Evolutionary conservation across 2,888 invertebrate genomes (phyloP).

Genomic region (Amphipyra berbera): DNA sequence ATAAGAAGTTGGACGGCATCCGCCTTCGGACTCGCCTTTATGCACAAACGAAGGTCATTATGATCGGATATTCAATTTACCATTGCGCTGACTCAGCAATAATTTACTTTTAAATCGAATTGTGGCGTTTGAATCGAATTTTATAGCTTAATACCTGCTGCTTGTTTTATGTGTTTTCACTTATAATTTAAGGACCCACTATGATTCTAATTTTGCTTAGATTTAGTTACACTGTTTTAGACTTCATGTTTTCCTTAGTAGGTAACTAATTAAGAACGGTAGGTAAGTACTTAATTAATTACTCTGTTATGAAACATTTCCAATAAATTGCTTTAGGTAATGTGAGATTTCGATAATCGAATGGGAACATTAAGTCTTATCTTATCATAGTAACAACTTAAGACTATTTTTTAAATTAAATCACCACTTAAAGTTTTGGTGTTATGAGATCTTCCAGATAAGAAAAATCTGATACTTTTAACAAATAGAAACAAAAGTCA

Average conservation of each 20-base stretch:
- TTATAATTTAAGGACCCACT: slow-evolving; percentile 56
- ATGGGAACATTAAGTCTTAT: slow-evolving; percentile 19
- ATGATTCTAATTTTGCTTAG: slow-evolving; percentile 42
- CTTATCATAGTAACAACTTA: slow-evolving; percentile 1
- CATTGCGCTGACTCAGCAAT: slow-evolving; percentile 79
- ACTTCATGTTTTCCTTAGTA: not conserved
- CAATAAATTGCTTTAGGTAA: slow-evolving; percentile 6
- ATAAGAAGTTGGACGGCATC: slow-evolving; percentile 79
- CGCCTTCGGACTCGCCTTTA: slow-evolving; percentile 74
- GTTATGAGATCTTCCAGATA: slow-evolving; percentile 42
- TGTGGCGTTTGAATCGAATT: slow-evolving; percentile 72
- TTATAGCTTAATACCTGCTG: slow-evolving; percentile 69
- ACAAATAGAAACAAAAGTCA: slow-evolving; percentile 49
- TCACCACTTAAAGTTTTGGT: slow-evolving; percentile 45
- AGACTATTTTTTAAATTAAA: slow-evolving; percentile 33
- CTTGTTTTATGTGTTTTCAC: slow-evolving; percentile 64
- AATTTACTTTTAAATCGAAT: slow-evolving; percentile 80
- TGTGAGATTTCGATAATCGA: slow-evolving; percentile 18
- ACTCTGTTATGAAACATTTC: not conserved
- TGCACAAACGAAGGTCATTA: slow-evolving; percentile 84
- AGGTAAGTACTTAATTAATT: too few relatives aligned
- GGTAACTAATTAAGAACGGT: too few relatives aligned
- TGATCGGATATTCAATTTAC: slow-evolving; percentile 83
- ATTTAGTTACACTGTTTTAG: slow-evolving; percentile 6
- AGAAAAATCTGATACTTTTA: slow-evolving; percentile 48